Base-by-base conservation (phyloP, 1,140 invertebrate genomes). In the Aphidius ervi region DNA sequence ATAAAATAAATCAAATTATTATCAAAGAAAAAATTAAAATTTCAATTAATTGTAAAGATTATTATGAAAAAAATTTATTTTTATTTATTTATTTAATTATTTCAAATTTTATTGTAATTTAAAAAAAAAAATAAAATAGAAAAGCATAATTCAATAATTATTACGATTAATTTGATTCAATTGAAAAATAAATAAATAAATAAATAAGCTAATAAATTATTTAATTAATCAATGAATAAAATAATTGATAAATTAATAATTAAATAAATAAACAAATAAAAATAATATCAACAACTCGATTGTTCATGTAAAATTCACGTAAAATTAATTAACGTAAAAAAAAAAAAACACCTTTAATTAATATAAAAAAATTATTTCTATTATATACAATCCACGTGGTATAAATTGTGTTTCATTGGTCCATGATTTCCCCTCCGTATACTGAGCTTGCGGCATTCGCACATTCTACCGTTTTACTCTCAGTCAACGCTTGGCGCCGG, bases 401-500 rank as follows among this genome's bases (percentile, higher is more conserved):
- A 20, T 5, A 45, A 7, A n/a, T 43, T 41, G 20, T 43, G 2
- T 55, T 45, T 31, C 23, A 56, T 62, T 58, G 55, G 61, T 57
- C 61, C 10, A 20, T 40, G 5, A 20, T 9, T 55, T 55, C 47
- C 55, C 48, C 55, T 58, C 60, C 61, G 31, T 39, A 45, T 20
- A 56, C 31, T 46, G 55, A 62, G 61, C 55, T 62, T 56, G 54
- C 55, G 54, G 55, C 46, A 23, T 48, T 37, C 52, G 16, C 41
- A 46, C 40, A 20, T 45, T 46, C 8, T 16, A 16, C 16, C 41
- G 43, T 48, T 41, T 50, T 23, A 16, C 16, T 31, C 46, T 62
- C 55, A 57, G 61, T 57, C 47, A 47, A 50, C 46, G 41, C 47
- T 49, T 55, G 61, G 55, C 55, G 61, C 40, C 37, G 59, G 23